Evolutionary conservation across 2,888 invertebrate species (phyloP).

Genomic region (Conchocele bisecta): DNA sequence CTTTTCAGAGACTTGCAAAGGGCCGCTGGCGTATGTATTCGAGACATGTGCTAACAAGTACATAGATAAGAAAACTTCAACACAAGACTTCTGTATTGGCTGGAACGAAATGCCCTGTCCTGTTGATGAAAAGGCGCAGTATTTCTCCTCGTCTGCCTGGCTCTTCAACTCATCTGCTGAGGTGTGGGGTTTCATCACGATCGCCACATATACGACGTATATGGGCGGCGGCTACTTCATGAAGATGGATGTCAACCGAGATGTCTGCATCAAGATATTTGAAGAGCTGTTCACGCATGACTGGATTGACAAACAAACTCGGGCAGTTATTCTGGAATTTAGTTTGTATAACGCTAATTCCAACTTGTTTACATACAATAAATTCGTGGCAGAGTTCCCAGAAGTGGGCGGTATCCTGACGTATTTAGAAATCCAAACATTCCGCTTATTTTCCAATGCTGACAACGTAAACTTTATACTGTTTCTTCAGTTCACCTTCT

Average conservation of each 20-base stretch:
- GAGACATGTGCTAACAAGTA: conserved; percentile 34
- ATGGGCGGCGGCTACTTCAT: conserved; percentile 58
- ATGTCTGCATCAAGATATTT: conserved; percentile 49
- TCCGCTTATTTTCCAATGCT: conserved; percentile 56
- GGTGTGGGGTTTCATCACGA: conserved; percentile 52
- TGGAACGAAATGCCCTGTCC: conserved; percentile 37
- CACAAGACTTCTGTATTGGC: conserved; percentile 31
- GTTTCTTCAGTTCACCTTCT: conserved; percentile 60
- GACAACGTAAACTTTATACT: conserved; percentile 55
- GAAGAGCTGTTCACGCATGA: conserved; percentile 52
- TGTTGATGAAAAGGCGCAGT: conserved; percentile 42
- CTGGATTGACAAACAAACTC: conserved; percentile 75
- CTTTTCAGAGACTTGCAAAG: neutral
- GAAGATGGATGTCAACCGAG: conserved; percentile 56
- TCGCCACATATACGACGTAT: conserved; percentile 41
- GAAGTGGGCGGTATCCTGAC: conserved; percentile 65
- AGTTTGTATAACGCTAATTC: conserved; percentile 76
- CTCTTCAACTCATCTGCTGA: conserved; percentile 34
- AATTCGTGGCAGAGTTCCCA: conserved; percentile 71
- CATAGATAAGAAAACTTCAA: conserved; percentile 19
- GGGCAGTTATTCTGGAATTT: conserved; percentile 77
- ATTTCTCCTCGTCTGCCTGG: conserved; percentile 49
- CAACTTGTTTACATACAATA: conserved; percentile 69
- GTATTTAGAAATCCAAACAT: conserved; percentile 61
- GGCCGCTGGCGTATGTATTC: neutral